Base-by-base conservation (phyloP, 2,113 vertebrate species). In the Cygnus atratus region DNA sequence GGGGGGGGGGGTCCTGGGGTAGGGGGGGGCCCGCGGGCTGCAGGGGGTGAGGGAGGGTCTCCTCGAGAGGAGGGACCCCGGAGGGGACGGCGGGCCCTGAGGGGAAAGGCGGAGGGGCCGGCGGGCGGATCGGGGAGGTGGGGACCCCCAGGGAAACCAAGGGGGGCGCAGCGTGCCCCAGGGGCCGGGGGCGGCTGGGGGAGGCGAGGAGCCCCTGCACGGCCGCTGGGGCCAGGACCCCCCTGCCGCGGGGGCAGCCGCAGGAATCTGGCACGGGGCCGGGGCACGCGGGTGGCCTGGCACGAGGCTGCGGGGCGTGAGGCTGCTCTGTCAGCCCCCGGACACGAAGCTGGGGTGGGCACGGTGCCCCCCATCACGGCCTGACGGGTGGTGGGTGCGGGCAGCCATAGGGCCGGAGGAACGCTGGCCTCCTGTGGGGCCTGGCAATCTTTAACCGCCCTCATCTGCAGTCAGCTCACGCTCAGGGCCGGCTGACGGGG, bases 401-500 rank as follows among this genome's bases (percentile, higher is more conserved):
- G 39, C 17, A 20, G 26, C 39, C 24, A 13, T 25, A 13, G 50
- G 24, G 50, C 24, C 12, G 24, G 50, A 52, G 50, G 50, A 24
- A 25, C 62, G 11, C 25, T 28, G 62, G 37, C 37, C 62, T 29
- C 37, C 39, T 13, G 24, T 10, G 55, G 78, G 46, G 41, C 85
- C 85, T 94, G 91, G 96, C 92, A 97, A 97, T 97, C 11, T 63
- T 97, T 97, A 97, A 97, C 96, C 0, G 2, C 63, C 5, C 93
- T 97, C 95, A 97, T 97, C 92, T 92, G 93, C 92, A 97, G 93
- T 96, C 97, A 21, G 90, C 94, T 97, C 97, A 97, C 96, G 0
- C 74, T 4, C 3, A 0, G 50, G 25, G 22, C 7, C 7, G 1
- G 43, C 63, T 25, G 22, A 19, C 2, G 5, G 67, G 90, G 66